phyloP scores from a whole-genome alignment of 2,888 invertebrate species.

The Spodoptera littoralis region DNA sequence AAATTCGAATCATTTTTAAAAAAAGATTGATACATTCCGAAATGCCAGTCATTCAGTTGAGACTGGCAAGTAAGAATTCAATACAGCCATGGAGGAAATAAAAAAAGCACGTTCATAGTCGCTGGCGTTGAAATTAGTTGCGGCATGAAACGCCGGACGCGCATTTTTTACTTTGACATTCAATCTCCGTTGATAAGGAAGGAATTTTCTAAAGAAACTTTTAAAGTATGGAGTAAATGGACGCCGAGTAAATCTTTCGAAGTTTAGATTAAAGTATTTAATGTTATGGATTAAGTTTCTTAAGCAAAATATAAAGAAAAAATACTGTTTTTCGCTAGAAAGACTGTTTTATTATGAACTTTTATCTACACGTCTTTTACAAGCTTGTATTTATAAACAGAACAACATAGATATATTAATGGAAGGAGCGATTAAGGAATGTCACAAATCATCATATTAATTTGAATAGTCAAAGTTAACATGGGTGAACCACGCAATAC shows the following conservation, averaged over 20 bases:
- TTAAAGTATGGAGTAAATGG: constrained; percentile 4
- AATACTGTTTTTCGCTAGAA: too few species aligned
- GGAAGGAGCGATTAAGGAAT: constrained; percentile 4
- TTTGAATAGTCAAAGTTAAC: neutral
- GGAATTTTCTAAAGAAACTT: constrained; percentile 34
- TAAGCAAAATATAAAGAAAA: too few species aligned
- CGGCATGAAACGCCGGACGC: constrained; percentile 44
- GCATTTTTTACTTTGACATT: constrained; percentile 40
- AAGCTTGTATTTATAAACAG: too few species aligned
- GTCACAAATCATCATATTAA: constrained; percentile 26
- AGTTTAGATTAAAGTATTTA: too few species aligned
- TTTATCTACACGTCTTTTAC: too few species aligned
- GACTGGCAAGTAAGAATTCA: constrained; percentile 38
- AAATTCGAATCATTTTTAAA: constrained; percentile 16
- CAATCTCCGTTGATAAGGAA: constrained; percentile 25
- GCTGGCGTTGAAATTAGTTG: constrained; percentile 48
- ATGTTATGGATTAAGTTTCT: too few species aligned
- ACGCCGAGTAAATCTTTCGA: too few species aligned
- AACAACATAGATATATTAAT: too few species aligned
- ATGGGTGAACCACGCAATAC: constrained; percentile 22
- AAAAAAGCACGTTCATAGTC: constrained; percentile 43
- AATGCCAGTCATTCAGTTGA: constrained; percentile 40
- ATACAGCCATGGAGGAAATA: constrained; percentile 47
- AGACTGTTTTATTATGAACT: too few species aligned
- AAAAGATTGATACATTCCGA: constrained; percentile 15